phyloP scores from a whole-genome alignment of 2,113 vertebrate species.

The Hipposideros armiger region DNA sequence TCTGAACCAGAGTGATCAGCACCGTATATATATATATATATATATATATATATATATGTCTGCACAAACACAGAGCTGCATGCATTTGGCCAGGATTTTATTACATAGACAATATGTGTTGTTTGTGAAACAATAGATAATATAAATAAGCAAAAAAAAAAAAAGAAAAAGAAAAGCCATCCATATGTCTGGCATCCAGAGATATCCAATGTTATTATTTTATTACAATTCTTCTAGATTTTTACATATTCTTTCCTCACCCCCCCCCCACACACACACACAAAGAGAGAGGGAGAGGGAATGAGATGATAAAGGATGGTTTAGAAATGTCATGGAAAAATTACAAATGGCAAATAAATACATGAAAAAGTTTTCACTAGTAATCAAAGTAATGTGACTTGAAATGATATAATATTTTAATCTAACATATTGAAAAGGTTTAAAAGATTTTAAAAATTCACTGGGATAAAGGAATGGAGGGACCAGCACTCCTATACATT shows the following conservation, averaged over 20 bases:
- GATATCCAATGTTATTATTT: background rate
- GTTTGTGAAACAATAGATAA: background rate
- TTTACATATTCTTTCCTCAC: background rate
- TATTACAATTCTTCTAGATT: background rate
- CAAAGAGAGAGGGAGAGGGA: background rate
- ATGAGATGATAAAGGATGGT: background rate
- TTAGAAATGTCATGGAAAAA: conserved; percentile 49
- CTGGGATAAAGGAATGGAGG: background rate
- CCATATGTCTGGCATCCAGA: background rate
- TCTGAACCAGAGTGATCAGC: background rate
- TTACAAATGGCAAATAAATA: background rate
- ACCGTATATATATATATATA: too few species aligned
- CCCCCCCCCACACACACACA: too few species aligned
- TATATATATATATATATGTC: too few species aligned
- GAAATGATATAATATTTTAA: conserved; percentile 2
- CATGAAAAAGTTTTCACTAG: background rate
- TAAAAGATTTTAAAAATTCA: background rate
- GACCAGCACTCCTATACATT: background rate
- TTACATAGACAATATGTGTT: background rate
- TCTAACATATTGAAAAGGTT: background rate
- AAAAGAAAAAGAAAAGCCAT: background rate
- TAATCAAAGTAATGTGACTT: conserved; percentile 6
- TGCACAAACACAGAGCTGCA: conserved; percentile 26
- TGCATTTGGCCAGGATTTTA: background rate
- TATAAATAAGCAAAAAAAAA: background rate